These are phyloP conservation scores for Trogon surrucura DNA, from an alignment of 2,113 vertebrate species.

Conservation along the genomic window DNA sequence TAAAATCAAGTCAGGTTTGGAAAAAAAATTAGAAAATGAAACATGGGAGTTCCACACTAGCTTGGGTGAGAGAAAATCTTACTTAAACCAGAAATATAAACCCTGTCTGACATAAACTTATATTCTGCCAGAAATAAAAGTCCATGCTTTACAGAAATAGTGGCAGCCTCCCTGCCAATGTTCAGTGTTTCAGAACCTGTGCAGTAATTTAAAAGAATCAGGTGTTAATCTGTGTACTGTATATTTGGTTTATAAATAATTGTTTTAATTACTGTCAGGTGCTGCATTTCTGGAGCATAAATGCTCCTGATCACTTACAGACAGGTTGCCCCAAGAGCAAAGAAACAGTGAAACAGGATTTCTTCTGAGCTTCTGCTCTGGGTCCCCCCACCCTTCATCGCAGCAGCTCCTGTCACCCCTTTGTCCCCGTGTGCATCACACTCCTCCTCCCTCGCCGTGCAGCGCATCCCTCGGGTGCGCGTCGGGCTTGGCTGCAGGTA, in stretches of 20 bases:
- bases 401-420: neutral
- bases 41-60: neutral
- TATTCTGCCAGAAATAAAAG: neutral
- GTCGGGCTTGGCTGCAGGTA: fast-evolving
- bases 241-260: neutral
- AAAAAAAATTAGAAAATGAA: neutral
- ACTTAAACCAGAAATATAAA: neutral
- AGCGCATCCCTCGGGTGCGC: fast-evolving
- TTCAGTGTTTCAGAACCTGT: neutral
- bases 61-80: neutral
- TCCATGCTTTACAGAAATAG: neutral
- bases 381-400: neutral
- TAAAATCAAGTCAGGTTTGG: neutral
- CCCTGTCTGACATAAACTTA: neutral
- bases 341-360: neutral
- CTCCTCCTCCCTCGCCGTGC: fast-evolving
- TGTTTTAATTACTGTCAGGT: neutral
- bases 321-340: neutral
- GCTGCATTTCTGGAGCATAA: neutral
- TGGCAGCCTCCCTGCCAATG: neutral
- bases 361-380: neutral
- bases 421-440: fast-evolving
- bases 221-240: neutral
- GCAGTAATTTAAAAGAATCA: neutral
- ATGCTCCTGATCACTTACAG: neutral